phyloP scores from a whole-genome alignment of 2,888 invertebrate species.

The Lingula anatina region DNA sequence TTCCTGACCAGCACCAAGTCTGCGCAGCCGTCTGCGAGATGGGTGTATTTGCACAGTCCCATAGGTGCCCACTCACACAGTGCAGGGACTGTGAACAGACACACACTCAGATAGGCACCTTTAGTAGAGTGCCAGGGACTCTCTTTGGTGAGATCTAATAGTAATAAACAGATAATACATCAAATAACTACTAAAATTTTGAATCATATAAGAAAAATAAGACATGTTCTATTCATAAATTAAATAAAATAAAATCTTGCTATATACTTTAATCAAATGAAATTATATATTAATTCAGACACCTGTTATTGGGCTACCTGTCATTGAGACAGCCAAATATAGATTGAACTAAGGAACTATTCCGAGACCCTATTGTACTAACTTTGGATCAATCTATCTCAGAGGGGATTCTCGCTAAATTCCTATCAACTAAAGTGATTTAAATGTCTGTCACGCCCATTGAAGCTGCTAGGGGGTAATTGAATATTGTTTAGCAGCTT shows the following conservation, averaged over 20 bases:
- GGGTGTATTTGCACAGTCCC: constrained; percentile 42
- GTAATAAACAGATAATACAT: neutral
- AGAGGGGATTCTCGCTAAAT: too few species aligned
- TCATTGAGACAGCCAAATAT: too few species aligned
- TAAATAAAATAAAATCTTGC: neutral
- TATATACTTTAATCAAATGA: neutral
- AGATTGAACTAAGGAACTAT: too few species aligned
- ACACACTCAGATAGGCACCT: constrained; percentile 36
- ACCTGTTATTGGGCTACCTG: too few species aligned
- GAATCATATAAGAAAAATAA: neutral
- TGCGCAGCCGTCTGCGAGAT: constrained; percentile 41
- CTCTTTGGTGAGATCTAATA: constrained; percentile 28
- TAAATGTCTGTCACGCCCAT: too few species aligned
- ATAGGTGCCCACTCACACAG: constrained; percentile 35
- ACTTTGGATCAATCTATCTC: too few species aligned
- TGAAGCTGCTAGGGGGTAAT: too few species aligned
- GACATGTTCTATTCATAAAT: neutral
- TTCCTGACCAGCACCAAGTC: constrained; percentile 43
- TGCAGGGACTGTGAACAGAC: constrained; percentile 31
- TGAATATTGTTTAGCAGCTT: too few species aligned
- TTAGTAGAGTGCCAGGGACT: constrained; percentile 33
- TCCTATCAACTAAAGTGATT: too few species aligned
- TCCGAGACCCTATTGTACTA: too few species aligned
- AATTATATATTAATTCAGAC: too few species aligned
- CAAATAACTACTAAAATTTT: constrained; percentile 4